These are phyloP conservation scores for Menidia menidia DNA, from an alignment of 2,797 vertebrate genomes.

Conservation along the genomic window DNA sequence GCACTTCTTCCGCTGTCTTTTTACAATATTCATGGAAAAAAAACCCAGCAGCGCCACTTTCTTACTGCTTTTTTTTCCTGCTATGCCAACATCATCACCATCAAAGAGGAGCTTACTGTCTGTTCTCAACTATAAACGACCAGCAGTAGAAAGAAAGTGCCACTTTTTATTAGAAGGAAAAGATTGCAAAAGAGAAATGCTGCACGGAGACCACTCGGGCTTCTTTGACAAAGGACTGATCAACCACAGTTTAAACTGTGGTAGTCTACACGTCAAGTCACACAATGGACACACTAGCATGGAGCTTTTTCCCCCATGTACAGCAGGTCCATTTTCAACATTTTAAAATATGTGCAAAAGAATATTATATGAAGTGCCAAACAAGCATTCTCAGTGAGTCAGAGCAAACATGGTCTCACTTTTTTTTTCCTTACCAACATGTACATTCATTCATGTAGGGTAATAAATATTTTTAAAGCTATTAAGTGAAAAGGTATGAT, in stretches of 20 bases:
- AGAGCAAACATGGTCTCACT: constrained; percentile 1
- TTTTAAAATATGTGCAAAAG: constrained; percentile 6
- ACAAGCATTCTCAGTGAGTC: constrained; percentile 17
- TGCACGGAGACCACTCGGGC: not conserved
- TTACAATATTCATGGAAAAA: constrained; percentile 23
- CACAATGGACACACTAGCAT: constrained; percentile 5
- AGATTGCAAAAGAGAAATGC: not conserved
- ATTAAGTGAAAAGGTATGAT: not conserved
- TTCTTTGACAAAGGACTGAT: not conserved
- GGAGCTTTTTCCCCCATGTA: not conserved
- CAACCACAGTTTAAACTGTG: not conserved
- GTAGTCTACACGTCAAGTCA: not conserved
- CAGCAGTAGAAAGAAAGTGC: not conserved
- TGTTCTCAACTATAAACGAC: not conserved
- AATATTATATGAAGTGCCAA: constrained; percentile 19
- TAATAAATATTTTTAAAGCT: not conserved
- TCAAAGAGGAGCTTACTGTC: constrained; percentile 1
- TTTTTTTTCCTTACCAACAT: not conserved
- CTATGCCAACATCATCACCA: not conserved
- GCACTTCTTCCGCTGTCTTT: constrained; percentile 8
- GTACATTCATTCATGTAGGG: not conserved
- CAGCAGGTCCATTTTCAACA: constrained; percentile 9
- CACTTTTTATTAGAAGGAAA: not conserved
- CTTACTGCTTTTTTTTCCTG: not conserved
- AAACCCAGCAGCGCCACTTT: not conserved